Conservation (phyloP, 2,888 invertebrate species). For the Romanomermis culicivorax region DNA sequence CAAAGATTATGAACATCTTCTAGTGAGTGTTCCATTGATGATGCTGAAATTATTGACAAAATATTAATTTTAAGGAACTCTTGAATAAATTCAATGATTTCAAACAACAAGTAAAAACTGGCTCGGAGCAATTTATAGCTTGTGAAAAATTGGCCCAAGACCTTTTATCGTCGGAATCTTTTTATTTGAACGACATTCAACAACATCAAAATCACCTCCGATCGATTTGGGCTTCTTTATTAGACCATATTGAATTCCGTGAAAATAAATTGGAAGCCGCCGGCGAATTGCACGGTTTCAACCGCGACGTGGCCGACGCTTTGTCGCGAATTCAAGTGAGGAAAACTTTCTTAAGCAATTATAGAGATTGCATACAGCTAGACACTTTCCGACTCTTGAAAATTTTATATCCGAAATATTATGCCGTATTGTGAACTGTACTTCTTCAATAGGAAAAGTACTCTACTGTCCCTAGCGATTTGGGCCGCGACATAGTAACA, state of each 20-base stretch:
- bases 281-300: conserved; percentile 88
- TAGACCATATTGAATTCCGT: conserved; percentile 62
- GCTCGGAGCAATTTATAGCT: conserved; percentile 66
- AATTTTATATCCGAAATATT: no score
- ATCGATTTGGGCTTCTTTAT: conserved; percentile 54
- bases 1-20: conserved; percentile 45
- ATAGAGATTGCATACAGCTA: background rate
- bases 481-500: conserved; percentile 60
- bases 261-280: conserved; percentile 72
- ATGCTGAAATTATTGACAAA: background rate
- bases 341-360: background rate
- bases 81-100: conserved; percentile 79
- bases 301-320: conserved; percentile 78
- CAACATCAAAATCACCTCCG: conserved; percentile 62
- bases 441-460: conserved; percentile 59
- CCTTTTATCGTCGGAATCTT: conserved; percentile 58
- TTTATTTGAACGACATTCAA: conserved; percentile 62
- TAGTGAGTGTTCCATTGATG: background rate
- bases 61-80: conserved; percentile 39
- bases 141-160: conserved; percentile 74
- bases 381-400: background rate
- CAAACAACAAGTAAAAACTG: conserved; percentile 66
- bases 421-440: no score
- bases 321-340: conserved; percentile 51
- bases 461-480: conserved; percentile 53